Evolutionary conservation across 2,888 invertebrate genomes (phyloP).

Genomic region (Ctena decussata): DNA sequence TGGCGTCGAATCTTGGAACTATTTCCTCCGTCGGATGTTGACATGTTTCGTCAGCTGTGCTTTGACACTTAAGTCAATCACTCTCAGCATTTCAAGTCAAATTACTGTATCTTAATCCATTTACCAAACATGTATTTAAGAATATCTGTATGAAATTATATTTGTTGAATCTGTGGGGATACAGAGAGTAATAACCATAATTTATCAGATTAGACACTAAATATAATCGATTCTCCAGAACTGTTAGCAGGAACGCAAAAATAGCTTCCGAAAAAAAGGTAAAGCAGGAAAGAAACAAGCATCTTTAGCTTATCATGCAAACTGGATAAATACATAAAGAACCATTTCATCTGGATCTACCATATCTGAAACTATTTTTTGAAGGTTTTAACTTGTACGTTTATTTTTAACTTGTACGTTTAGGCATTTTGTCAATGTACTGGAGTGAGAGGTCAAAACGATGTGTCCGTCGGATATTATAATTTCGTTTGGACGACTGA

Average conservation of each 20-base stretch:
- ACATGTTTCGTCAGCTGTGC: slow-evolving; percentile 70
- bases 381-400: no score
- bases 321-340: no score
- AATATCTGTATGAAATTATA: slow-evolving; percentile 62
- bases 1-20: slow-evolving; percentile 57
- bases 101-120: slow-evolving; percentile 61
- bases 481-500: no score
- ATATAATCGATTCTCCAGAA: slow-evolving; percentile 2
- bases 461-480: no score
- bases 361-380: no score
- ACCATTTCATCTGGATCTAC: no score
- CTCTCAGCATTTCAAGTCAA: slow-evolving; percentile 48
- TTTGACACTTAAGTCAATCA: slow-evolving; percentile 68
- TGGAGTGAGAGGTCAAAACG: no score
- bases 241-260: not conserved
- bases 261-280: not conserved
- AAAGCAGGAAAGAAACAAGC: no score
- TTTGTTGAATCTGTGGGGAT: slow-evolving; percentile 55
- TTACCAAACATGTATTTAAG: slow-evolving; percentile 61
- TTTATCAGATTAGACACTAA: slow-evolving; percentile 53
- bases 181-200: slow-evolving; percentile 52
- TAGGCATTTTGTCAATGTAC: no score
- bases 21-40: slow-evolving; percentile 61
- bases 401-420: no score
- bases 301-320: no score